Evolutionary conservation across 37 sponge, comb jelly and placozoan species (phyloP), one percentile per base, ranked within the genome.

Genomic region (Geodia barretti): DNA sequence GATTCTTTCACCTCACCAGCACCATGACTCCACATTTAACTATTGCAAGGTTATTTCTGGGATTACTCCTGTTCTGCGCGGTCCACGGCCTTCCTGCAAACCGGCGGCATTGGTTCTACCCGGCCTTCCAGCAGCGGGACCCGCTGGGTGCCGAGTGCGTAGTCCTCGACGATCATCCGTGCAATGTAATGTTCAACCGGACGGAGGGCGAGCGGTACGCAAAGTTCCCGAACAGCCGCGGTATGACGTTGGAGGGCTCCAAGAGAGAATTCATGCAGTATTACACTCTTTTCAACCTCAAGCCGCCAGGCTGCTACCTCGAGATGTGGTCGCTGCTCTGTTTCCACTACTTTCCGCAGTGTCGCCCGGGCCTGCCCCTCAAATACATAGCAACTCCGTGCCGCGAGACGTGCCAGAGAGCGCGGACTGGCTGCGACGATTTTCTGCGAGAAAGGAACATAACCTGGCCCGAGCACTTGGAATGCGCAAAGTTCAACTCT

Each of bases 261-360:
- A 47, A 17, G 7, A 14, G 14, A 47, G 54, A 47, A 47, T 47
- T 47, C 54, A 7, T 7, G 11, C 54, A 47, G 7, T 47, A 17
- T 47, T 47, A 7, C 54, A 14, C 14, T 7, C 54, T 47, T 17
- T 14, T 47, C 7, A 47, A 17, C 54, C 14, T 14, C 14, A 7
- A 47, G 14, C 54, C 11, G 54, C 54, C 32, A 65, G 17, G 32
- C 67, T 65, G 67, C 32, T 31, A 25, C 32, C 31, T 29, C 7
- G 20, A 7, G 32, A 7, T 65, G 21, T 29, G 67, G 32, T 25
- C 67, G 7, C 32, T 65, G 7, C 21, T 65, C 7, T 65, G 67
- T 17, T 65, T 31, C 21, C 67, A 65, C 21, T 65, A 31, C 67
- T 65, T 65, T 65, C 67, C 67, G 32, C 32, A 25, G 32, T 65